phyloP scores from a whole-genome alignment of 2,888 invertebrate species.

The Callosobruchus maculatus region DNA sequence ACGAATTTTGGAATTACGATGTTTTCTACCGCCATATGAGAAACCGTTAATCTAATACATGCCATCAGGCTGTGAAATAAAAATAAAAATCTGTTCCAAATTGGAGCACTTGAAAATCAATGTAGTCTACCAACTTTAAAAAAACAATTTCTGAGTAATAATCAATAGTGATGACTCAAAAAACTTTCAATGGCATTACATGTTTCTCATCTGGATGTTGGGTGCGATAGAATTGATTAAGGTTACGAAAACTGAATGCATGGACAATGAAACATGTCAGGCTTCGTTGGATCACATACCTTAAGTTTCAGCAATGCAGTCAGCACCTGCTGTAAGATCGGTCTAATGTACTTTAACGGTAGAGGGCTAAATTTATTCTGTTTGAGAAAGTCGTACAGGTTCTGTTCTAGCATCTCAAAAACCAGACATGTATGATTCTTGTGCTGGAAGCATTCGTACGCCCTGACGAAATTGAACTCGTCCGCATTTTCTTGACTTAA shows the following conservation, averaged over 20 bases:
- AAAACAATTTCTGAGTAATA: too few species aligned
- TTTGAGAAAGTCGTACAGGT: slow-evolving; percentile 99
- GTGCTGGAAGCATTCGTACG: slow-evolving; percentile 99
- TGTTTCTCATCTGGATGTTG: too few species aligned
- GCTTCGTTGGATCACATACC: slow-evolving; percentile 49
- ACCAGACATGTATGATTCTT: slow-evolving; percentile 99
- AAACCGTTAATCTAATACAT: too few species aligned
- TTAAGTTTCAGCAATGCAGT: slow-evolving; percentile 85
- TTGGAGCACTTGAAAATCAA: too few species aligned
- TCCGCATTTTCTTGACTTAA: slow-evolving; percentile 97
- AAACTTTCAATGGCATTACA: too few species aligned
- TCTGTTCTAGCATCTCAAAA: slow-evolving; percentile 99
- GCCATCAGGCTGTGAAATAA: too few species aligned
- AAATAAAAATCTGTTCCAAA: too few species aligned
- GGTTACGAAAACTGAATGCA: slow-evolving; percentile 4
- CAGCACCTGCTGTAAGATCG: slow-evolving; percentile 96
- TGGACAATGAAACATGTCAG: background rate
- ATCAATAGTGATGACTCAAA: too few species aligned
- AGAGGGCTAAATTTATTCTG: slow-evolving; percentile 99
- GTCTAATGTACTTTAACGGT: slow-evolving; percentile 96
- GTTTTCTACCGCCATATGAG: too few species aligned
- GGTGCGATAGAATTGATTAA: too few species aligned
- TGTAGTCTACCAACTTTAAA: too few species aligned
- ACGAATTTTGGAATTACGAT: too few species aligned
- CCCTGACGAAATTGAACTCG: slow-evolving; percentile 99